These are phyloP conservation scores for Proales similis DNA, from an alignment of 1,140 invertebrate genomes.

Conservation along the genomic window DNA sequence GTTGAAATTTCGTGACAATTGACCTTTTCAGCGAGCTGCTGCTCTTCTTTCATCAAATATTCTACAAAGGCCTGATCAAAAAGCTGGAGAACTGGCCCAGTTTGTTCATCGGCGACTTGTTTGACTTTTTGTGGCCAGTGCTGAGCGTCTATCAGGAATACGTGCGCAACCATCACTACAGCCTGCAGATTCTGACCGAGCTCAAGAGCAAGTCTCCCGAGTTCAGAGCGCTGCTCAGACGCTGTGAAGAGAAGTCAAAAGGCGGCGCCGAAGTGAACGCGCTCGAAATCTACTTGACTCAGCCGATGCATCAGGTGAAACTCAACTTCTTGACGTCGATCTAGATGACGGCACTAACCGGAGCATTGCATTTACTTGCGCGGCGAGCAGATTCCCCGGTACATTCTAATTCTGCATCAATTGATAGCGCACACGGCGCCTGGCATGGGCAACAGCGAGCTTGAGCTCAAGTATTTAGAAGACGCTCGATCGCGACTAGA, in stretches of 20 bases:
- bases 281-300: conserved; percentile 80
- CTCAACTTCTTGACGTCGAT: too few relatives aligned
- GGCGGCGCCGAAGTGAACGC: conserved; percentile 74
- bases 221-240: conserved; percentile 59
- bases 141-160: conserved; percentile 88
- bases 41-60: conserved; percentile 87
- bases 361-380: too few relatives aligned
- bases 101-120: conserved; percentile 69
- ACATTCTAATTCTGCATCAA: conserved; percentile 84
- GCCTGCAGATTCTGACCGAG: conserved; percentile 80
- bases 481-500: conserved; percentile 79
- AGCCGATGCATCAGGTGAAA: conserved; percentile 80
- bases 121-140: conserved; percentile 87
- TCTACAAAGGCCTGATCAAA: conserved; percentile 82
- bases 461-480: conserved; percentile 79
- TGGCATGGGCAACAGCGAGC: conserved; percentile 66
- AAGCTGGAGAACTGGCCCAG: conserved; percentile 81
- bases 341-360: too few relatives aligned
- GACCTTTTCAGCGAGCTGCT: conserved; percentile 68
- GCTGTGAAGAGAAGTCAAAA: conserved; percentile 72
- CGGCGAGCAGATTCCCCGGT: conserved; percentile 74
- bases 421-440: conserved; percentile 76
- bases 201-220: conserved; percentile 71
- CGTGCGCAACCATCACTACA: conserved; percentile 84
- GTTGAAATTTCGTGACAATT: conserved; percentile 35